Percentiles rank a stretch among this genome's conserved stretches.
phyloP scores from a whole-genome alignment of 1,140 invertebrate species.

The Penaeus vannamei region DNA sequence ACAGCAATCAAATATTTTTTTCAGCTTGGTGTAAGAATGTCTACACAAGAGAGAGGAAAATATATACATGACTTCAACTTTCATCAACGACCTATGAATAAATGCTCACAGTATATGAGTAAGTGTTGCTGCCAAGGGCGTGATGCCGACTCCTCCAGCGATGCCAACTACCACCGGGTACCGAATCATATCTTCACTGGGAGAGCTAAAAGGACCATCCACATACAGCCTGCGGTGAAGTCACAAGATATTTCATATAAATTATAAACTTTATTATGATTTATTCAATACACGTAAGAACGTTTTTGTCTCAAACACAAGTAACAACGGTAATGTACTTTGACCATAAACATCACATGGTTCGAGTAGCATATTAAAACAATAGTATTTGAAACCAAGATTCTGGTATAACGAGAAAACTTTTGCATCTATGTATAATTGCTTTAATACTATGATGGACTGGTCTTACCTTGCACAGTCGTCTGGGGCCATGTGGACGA shows the following conservation, averaged over 20 bases:
- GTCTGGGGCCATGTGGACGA: too few relatives aligned
- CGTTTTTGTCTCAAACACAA: too few relatives aligned
- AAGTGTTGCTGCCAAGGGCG: slow-evolving; percentile 55
- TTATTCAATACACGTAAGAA: background rate
- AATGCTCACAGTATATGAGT: slow-evolving; percentile 48
- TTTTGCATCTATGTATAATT: background rate
- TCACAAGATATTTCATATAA: background rate
- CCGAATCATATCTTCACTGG: slow-evolving; percentile 49
- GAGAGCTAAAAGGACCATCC: slow-evolving; percentile 56
- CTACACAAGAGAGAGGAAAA: too few relatives aligned
- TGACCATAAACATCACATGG: too few relatives aligned
- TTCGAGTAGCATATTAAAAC: too few relatives aligned
- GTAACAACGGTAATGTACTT: too few relatives aligned
- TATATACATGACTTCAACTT: too few relatives aligned
- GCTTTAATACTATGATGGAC: background rate
- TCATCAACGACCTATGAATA: background rate
- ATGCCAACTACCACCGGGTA: slow-evolving; percentile 53
- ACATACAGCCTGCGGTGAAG: slow-evolving; percentile 30
- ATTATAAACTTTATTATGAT: background rate
- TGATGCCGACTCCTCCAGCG: slow-evolving; percentile 57
- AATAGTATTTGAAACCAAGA: too few relatives aligned
- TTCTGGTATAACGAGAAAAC: background rate
- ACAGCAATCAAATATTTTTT: too few relatives aligned
- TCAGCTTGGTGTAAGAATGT: too few relatives aligned
- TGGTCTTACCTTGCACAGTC: background rate